These are phyloP conservation scores for Sitta carolinensis DNA, from an alignment of 2,797 vertebrate species.

Conservation along the genomic window DNA sequence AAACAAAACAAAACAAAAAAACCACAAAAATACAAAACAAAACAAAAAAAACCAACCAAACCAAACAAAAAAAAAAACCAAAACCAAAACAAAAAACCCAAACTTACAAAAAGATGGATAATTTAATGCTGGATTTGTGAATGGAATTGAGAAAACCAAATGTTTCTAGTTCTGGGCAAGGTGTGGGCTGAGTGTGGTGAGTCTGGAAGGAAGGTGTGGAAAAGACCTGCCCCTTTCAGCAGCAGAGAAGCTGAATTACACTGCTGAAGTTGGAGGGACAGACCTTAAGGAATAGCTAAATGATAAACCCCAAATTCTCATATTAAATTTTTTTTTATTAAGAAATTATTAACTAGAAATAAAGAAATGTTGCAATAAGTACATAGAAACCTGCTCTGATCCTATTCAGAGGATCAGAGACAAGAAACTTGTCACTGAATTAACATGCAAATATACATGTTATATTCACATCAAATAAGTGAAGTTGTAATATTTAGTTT, in stretches of 20 bases:
- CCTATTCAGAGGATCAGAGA: too few species aligned
- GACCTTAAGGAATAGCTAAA: not conserved
- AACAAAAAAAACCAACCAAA: too few species aligned
- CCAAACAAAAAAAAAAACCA: too few species aligned
- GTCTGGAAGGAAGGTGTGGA: not conserved
- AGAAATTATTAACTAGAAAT: not conserved
- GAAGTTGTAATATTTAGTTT: not conserved
- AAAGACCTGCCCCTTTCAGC: not conserved
- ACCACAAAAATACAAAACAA: too few species aligned
- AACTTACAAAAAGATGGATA: not conserved
- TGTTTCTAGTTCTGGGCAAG: not conserved
- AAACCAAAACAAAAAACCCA: rapidly evolving
- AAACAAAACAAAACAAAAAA: too few species aligned
- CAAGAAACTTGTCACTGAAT: not conserved
- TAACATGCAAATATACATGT: not conserved
- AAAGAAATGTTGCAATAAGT: not conserved
- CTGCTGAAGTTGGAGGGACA: not conserved
- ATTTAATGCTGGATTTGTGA: not conserved
- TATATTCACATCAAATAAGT: constrained; percentile 8
- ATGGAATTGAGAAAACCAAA: not conserved
- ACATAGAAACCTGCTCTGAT: not conserved
- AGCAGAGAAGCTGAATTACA: not conserved
- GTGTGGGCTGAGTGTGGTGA: not conserved
- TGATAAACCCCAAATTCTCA: not conserved
- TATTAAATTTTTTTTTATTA: not conserved